Base-by-base conservation (phyloP, 1,140 invertebrate genomes). In the Drosophila tsacasi region DNA sequence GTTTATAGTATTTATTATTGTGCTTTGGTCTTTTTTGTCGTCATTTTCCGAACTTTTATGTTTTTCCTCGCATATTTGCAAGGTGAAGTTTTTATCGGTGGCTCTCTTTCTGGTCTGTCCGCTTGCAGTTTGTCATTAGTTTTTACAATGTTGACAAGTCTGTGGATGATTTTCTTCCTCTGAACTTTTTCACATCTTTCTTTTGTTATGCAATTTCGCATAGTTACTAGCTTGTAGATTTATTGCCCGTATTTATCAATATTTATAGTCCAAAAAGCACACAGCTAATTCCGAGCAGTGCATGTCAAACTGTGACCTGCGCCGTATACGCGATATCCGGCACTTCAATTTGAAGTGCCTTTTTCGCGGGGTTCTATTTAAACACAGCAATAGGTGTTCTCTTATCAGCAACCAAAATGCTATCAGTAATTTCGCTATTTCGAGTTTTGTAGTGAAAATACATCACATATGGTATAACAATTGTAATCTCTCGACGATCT, bases 1-100 rank as follows among this genome's bases (percentile, higher is more conserved):
- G 61, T 81, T 81, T 76, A 57, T 57, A 57, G 54, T 57, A 81
- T 85, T 81, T 90, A 79, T 84, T 81, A 79, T 79, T 81, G 76
- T 62, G 66, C 68, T 73, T 61, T 44, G 42, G 37, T 19, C 49
- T 50, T 80, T 75, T 52, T 83, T 67, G n/a, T 76, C 77, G 40
- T 23, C 46, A 62, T 64, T 76, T 75, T 58, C 68, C 54, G 57
- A 74, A 74, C 68, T 30, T 55, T 57, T 68, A 39, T 71, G 59
- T 76, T 76, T 78, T 78, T 58, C 42, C 54, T 73, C 65, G 66
- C 76, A 66, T 83, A 59, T 80, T 77, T 80, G 68, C 81, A 84
- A 83, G 81, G 77, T 84, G 77, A 84, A 89, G 86, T 80, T 83
- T 87, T 58, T 83, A 25, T 57, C 54, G 21, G 35, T 72, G 52